Conservation (phyloP, 2,797 vertebrate genomes). For the Brachyrhaphis roseni region DNA sequence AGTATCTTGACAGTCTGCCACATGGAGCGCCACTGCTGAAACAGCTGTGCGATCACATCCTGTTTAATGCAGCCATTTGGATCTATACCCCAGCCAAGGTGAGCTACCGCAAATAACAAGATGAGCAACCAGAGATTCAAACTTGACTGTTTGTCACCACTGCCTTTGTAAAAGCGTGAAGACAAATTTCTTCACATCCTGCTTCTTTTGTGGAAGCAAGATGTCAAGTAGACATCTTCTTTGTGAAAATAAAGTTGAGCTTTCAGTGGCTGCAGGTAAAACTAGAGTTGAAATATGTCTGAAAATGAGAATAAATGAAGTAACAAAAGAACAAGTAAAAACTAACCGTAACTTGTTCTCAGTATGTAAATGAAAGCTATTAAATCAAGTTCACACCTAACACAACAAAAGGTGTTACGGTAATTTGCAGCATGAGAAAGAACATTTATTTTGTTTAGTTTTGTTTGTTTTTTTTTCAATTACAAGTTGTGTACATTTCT, state of each 20-base stretch:
- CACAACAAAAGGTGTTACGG: background rate
- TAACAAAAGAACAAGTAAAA: background rate
- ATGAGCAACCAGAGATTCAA: background rate
- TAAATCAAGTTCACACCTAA: too few species aligned
- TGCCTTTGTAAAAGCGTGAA: background rate
- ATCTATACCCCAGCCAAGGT: constrained; percentile 85
- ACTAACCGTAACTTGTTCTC: background rate
- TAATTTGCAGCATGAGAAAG: background rate
- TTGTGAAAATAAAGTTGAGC: constrained; percentile 2
- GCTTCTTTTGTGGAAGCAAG: background rate
- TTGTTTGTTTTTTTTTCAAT: background rate
- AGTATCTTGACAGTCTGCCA: constrained; percentile 95
- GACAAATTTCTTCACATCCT: background rate
- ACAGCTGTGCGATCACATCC: constrained; percentile 87
- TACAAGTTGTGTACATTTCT: background rate
- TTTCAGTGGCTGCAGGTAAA: background rate
- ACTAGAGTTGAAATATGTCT: background rate
- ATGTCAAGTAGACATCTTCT: constrained; percentile 6
- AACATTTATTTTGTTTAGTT: too few species aligned
- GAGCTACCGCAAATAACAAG: constrained; percentile 47
- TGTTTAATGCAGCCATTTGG: constrained; percentile 91
- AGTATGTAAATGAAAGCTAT: background rate
- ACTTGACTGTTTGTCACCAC: background rate
- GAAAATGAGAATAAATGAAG: background rate
- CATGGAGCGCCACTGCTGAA: constrained; percentile 95